Evolutionary conservation across 1,140 invertebrate species (phyloP).

Genomic region (Drosophila eugracilis): DNA sequence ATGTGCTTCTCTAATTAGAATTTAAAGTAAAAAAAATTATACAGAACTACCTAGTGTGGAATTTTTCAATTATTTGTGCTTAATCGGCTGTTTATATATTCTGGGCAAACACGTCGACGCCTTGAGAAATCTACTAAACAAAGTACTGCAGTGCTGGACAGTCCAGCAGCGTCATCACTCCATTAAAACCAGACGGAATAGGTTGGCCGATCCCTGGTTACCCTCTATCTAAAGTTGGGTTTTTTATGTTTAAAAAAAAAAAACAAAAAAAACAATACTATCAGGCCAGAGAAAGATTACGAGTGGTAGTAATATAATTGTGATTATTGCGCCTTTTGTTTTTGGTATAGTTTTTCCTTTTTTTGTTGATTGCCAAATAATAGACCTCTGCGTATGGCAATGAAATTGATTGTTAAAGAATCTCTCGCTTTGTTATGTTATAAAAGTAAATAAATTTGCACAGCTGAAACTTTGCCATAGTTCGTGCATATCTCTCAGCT

Average conservation of each 20-base stretch:
- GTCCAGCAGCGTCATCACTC: conserved; percentile 16
- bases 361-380: neutral
- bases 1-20: conserved; percentile 15
- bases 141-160: conserved; percentile 32
- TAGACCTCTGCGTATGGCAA: neutral
- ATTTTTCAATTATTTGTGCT: conserved; percentile 6
- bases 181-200: neutral
- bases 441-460: neutral
- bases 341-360: conserved; percentile 14
- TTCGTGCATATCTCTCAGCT: neutral
- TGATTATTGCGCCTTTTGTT: conserved; percentile 11
- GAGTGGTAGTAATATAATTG: neutral
- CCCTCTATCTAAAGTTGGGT: neutral
- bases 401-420: neutral
- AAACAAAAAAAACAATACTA: neutral
- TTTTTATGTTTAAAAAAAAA: neutral
- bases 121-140: conserved; percentile 8
- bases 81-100: conserved; percentile 23
- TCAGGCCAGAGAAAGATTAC: conserved; percentile 6
- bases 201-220: neutral
- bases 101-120: conserved; percentile 19
- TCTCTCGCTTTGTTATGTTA: neutral
- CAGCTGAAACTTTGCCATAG: conserved; percentile 1
- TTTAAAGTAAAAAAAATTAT: neutral
- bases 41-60: neutral